Base-by-base conservation (phyloP, 1,140 invertebrate genomes). In the Papilio xuthus region DNA sequence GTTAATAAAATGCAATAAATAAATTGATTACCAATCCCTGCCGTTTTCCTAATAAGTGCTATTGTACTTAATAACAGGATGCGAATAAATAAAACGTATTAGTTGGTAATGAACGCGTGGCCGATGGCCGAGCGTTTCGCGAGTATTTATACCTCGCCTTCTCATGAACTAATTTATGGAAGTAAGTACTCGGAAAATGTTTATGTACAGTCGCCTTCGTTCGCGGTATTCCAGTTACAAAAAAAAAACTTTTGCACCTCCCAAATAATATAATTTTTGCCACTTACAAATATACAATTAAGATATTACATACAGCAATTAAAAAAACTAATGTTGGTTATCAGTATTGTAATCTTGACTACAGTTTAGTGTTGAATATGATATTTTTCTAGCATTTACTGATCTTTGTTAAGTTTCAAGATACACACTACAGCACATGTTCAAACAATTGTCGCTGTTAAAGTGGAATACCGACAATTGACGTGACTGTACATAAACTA, bases 171-270 rank as follows among this genome's bases (percentile, higher is more conserved):
- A 92, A 93, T 93, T 93, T 93, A 93, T 93, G 92, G 89, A 90
- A 89, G 88, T 90, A 92, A 92, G 90, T 93, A 92, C 92, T 88
- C 88, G 90, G 92, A 92, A 93, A 93, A 92, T 93, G 90, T 93
- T 92, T 93, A 93, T 91, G 86, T 91, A 89, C 82, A 53, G n/a
- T 53, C 50, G 18, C 7, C 6, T 53, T 20, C 8, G n/a, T 53
- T 53, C 50, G 50, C 50, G 50, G 50, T 53, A 53, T 18, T 53
- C 18, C n/a, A 47, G 15, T 47, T 47, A 47, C 44, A 47, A 6
- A 47, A 47, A 6, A 47, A 47, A 47, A 47, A 47, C 6, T 15
- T 47, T 47, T 47, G 44, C 44, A 15, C 44, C 12, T 44, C 10
- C 13, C 13, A 15, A 47, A 0, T 18, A 47, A 47, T 15, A 18